Conservation (phyloP, 2,888 invertebrate genomes). For the Sphaeridia pumilis region DNA sequence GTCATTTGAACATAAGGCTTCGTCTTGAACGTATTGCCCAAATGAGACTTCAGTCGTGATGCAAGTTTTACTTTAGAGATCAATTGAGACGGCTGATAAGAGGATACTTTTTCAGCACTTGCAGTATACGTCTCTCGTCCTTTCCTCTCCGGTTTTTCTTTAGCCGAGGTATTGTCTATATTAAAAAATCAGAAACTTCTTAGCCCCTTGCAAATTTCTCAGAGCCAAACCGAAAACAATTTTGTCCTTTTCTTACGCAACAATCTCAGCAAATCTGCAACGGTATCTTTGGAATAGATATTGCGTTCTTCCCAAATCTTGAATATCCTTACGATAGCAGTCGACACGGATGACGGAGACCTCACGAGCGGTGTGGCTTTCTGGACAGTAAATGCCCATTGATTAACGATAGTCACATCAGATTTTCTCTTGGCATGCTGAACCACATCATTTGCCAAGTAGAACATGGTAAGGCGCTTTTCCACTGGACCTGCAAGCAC, state of each 20-base stretch:
- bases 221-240: no score
- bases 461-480: constrained; percentile 78
- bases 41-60: constrained; percentile 31
- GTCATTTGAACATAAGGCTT: constrained; percentile 34
- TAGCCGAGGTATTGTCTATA: constrained; percentile 28
- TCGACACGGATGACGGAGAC: constrained; percentile 29
- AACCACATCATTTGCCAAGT: constrained; percentile 93
- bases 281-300: constrained; percentile 79
- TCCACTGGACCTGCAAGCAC: constrained; percentile 57
- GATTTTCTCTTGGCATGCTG: constrained; percentile 90
- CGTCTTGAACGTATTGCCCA: constrained; percentile 32
- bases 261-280: constrained; percentile 71
- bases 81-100: constrained; percentile 29
- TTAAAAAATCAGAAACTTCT: no score
- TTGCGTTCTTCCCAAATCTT: constrained; percentile 91
- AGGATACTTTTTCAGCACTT: constrained; percentile 29
- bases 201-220: constrained; percentile 7
- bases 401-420: constrained; percentile 63
- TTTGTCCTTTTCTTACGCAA: constrained; percentile 45
- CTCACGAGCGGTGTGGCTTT: constrained; percentile 55
- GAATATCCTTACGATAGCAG: constrained; percentile 51
- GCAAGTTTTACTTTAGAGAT: constrained; percentile 32
- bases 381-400: constrained; percentile 84
- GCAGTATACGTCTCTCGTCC: constrained; percentile 35
- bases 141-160: constrained; percentile 24